Conservation (phyloP, 35 echinoderm and acorn worm species). For the Ophiothrix spiculata region DNA sequence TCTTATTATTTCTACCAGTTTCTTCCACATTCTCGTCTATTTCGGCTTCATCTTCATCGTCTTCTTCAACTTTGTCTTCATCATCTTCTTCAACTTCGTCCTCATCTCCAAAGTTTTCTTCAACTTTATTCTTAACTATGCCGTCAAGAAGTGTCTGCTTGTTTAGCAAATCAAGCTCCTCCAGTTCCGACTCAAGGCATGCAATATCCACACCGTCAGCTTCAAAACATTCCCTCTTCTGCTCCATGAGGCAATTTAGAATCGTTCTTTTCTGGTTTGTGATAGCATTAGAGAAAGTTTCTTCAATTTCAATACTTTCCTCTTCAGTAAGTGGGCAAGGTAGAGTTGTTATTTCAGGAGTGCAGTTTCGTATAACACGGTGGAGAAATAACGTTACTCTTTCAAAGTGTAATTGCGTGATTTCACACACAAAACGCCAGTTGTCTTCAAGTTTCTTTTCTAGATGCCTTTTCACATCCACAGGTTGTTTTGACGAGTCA, state of each 20-base stretch:
- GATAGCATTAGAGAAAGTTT: too few relatives aligned
- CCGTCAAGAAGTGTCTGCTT: too few relatives aligned
- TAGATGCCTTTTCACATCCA: too few relatives aligned
- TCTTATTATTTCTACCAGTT: neutral
- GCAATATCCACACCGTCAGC: neutral
- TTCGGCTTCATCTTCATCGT: neutral
- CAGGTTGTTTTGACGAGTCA: too few relatives aligned
- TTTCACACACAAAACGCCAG: too few relatives aligned
- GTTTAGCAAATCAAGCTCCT: neutral
- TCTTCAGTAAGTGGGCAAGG: neutral
- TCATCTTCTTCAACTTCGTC: too few relatives aligned
- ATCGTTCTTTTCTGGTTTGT: too few relatives aligned
- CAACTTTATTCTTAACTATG: too few relatives aligned
- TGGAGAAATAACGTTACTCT: neutral
- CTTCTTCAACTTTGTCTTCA: neutral
- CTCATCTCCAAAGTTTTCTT: too few relatives aligned
- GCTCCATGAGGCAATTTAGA: conserved; percentile 16
- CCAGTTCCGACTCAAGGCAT: neutral
- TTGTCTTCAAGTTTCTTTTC: too few relatives aligned
- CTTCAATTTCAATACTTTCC: too few relatives aligned
- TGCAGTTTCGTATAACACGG: neutral
- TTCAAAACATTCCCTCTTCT: neutral
- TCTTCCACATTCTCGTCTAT: neutral
- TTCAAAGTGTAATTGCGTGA: too few relatives aligned
- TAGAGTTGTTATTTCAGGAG: neutral